phyloP scores from a whole-genome alignment of 1,140 invertebrate species.

The Brachionus sp. region DNA sequence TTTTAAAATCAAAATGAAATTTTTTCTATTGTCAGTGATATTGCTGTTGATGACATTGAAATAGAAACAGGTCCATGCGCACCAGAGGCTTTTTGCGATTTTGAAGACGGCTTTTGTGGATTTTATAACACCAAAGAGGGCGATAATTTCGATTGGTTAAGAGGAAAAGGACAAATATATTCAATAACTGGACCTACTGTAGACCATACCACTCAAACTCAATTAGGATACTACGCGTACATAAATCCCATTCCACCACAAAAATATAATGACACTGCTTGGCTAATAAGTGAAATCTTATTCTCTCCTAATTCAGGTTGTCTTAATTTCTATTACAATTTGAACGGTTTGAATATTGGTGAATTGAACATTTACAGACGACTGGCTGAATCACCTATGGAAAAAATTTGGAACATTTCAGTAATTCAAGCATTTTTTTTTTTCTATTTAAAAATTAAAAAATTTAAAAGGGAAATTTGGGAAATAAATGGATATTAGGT shows the following conservation, averaged over 20 bases:
- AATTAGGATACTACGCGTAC: conserved; percentile 48
- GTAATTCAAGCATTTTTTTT: conserved; percentile 3
- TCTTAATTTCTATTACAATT: conserved; percentile 53
- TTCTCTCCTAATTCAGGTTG: conserved; percentile 46
- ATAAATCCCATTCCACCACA: conserved; percentile 44
- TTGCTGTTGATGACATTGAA: conserved; percentile 58
- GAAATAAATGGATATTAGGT: conserved; percentile 18
- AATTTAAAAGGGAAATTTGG: conserved; percentile 21
- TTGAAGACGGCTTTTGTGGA: conserved; percentile 50
- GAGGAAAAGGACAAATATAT: conserved; percentile 27
- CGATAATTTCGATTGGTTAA: conserved; percentile 48
- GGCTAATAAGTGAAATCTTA: conserved; percentile 43
- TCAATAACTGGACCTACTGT: conserved; percentile 47
- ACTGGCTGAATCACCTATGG: background rate
- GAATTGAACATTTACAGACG: conserved; percentile 51
- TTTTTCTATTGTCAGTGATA: conserved; percentile 51
- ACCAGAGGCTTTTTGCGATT: conserved; percentile 47
- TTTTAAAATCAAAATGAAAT: background rate
- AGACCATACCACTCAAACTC: conserved; percentile 50
- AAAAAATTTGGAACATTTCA: background rate
- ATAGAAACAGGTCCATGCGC: conserved; percentile 52
- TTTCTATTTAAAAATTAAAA: background rate
- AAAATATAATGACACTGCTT: conserved; percentile 14
- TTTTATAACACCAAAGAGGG: conserved; percentile 47
- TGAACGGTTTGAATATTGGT: conserved; percentile 53